Evolutionary conservation across 2,797 vertebrate species (phyloP).

Genomic region (Petrocephalus sullivani): DNA sequence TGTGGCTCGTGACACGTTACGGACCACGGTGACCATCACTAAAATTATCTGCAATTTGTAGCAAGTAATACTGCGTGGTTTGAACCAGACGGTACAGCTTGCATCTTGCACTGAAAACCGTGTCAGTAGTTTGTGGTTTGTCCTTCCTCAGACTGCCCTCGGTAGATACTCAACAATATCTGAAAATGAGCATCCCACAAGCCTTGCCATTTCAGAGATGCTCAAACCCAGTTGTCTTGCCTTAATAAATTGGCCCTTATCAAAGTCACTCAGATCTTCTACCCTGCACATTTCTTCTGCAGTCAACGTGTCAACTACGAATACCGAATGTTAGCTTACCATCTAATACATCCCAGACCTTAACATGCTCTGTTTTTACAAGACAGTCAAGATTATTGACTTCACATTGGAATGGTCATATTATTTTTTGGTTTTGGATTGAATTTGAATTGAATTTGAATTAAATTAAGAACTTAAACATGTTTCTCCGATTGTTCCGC

Average conservation of each 20-base stretch:
- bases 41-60: not conserved
- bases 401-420: not conserved
- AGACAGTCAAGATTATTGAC: not conserved
- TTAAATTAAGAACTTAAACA: not conserved
- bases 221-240: not conserved
- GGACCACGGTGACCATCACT: not conserved
- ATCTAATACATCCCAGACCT: not conserved
- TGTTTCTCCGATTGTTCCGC: not conserved
- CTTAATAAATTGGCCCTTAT: not conserved
- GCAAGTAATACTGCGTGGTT: not conserved
- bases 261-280: not conserved
- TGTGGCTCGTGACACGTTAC: not conserved
- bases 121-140: not conserved
- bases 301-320: not conserved
- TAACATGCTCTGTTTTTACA: not conserved
- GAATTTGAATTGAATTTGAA: not conserved
- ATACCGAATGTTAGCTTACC: not conserved
- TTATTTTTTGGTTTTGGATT: no score
- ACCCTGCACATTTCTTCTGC: not conserved
- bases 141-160: not conserved
- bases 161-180: not conserved
- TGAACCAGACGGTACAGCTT: not conserved
- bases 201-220: not conserved
- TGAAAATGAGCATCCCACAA: not conserved
- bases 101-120: not conserved